Conservation (phyloP, 2,888 invertebrate genomes). For the Ochlodes sylvanus region DNA sequence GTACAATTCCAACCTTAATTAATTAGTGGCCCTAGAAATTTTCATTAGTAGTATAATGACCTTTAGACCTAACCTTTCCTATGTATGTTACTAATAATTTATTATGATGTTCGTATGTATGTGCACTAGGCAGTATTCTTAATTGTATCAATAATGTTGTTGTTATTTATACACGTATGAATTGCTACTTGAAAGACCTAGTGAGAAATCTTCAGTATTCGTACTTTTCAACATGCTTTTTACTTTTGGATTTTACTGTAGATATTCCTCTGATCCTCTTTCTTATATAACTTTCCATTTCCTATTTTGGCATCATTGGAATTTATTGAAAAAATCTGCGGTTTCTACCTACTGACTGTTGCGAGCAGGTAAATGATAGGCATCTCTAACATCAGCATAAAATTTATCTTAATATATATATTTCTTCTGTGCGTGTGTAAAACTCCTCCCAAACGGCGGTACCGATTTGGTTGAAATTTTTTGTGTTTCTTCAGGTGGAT, state of each 20-base stretch:
- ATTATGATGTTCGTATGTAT: no score
- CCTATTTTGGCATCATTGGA: conserved; percentile 13
- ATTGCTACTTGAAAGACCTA: neutral
- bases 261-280: neutral
- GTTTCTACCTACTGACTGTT: neutral
- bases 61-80: conserved; percentile 12
- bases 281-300: neutral
- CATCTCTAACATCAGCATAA: neutral
- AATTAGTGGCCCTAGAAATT: conserved; percentile 31
- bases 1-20: conserved; percentile 28
- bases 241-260: neutral
- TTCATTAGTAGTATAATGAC: conserved; percentile 24
- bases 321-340: neutral
- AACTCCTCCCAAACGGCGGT: no score
- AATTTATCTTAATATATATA: no score
- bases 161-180: conserved; percentile 3
- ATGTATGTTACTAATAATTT: neutral
- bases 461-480: no score
- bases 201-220: neutral
- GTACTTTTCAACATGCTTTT: neutral
- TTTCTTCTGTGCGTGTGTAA: no score
- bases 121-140: no score
- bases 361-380: neutral
- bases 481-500: no score
- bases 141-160: no score